These are phyloP conservation scores for Taxidea taxus DNA, from an alignment of 2,113 vertebrate genomes.

Conservation along the genomic window DNA sequence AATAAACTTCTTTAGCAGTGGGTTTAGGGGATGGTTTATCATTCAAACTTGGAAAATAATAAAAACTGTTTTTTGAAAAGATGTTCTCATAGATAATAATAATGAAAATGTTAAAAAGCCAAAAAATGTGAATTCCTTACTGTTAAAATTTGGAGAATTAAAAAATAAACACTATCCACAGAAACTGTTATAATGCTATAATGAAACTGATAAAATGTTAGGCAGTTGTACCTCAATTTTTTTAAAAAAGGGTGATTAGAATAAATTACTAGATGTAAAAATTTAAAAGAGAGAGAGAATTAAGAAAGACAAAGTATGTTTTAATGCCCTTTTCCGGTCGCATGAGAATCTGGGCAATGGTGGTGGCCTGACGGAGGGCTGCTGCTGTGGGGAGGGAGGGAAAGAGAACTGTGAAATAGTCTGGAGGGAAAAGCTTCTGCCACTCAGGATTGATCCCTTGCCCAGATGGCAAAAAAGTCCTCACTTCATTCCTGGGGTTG, in stretches of 20 bases:
- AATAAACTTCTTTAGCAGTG: background rate
- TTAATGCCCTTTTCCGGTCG: background rate
- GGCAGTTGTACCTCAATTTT: background rate
- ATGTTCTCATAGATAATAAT: background rate
- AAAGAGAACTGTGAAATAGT: background rate
- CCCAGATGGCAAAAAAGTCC: background rate
- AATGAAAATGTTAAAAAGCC: background rate
- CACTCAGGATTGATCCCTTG: background rate
- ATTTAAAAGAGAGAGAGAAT: no score
- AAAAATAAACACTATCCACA: background rate
- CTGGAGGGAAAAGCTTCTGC: background rate
- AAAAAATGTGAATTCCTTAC: background rate
- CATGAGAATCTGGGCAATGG: background rate
- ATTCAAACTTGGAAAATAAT: constrained; percentile 1
- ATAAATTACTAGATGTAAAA: background rate
- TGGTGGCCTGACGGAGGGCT: background rate
- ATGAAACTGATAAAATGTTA: background rate
- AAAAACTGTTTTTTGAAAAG: background rate
- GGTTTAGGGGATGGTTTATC: background rate
- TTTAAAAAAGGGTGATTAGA: background rate
- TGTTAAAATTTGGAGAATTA: background rate
- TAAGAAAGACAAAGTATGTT: background rate
- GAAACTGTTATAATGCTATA: background rate
- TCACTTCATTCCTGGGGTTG: background rate
- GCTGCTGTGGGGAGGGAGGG: background rate